Evolutionary conservation across 1,140 invertebrate genomes (phyloP).

Genomic region (Brachionus calyciflorus): DNA sequence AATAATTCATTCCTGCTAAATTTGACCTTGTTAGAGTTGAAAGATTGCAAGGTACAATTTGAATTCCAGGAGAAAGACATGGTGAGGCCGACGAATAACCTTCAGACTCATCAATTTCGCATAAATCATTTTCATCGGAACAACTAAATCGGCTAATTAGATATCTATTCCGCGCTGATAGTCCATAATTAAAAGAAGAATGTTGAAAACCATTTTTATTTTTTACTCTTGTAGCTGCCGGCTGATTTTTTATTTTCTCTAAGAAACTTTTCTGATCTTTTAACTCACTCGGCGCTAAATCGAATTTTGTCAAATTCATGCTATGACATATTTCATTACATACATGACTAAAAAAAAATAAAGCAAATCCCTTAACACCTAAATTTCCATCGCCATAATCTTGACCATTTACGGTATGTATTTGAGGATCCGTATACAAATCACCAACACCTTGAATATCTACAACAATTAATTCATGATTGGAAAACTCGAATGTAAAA

Average conservation of each 20-base stretch:
- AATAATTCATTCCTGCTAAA: neutral
- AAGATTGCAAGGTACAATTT: neutral
- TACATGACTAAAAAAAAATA: slow-evolving; percentile 66
- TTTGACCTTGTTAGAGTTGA: neutral
- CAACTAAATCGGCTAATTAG: slow-evolving; percentile 12
- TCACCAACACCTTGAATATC: slow-evolving; percentile 68
- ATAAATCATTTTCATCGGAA: slow-evolving; percentile 7
- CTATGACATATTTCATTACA: slow-evolving; percentile 66
- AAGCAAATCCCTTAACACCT: slow-evolving; percentile 66
- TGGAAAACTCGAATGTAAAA: slow-evolving; percentile 67
- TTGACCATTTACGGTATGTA: slow-evolving; percentile 63
- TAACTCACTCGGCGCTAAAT: slow-evolving; percentile 56
- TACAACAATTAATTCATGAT: slow-evolving; percentile 67
- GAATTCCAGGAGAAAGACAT: slow-evolving; percentile 1
- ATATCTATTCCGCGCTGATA: slow-evolving; percentile 8
- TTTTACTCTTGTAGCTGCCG: neutral
- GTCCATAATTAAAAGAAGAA: neutral
- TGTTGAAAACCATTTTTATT: neutral
- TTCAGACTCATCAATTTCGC: slow-evolving; percentile 34
- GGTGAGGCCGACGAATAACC: slow-evolving; percentile 41
- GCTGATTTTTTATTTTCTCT: neutral
- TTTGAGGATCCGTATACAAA: slow-evolving; percentile 68
- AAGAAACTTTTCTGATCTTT: neutral
- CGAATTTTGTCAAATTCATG: slow-evolving; percentile 64
- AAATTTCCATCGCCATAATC: slow-evolving; percentile 63